Conservation (phyloP, 37 sponge, comb jelly and placozoan species). For the Oopsacas minuta region DNA sequence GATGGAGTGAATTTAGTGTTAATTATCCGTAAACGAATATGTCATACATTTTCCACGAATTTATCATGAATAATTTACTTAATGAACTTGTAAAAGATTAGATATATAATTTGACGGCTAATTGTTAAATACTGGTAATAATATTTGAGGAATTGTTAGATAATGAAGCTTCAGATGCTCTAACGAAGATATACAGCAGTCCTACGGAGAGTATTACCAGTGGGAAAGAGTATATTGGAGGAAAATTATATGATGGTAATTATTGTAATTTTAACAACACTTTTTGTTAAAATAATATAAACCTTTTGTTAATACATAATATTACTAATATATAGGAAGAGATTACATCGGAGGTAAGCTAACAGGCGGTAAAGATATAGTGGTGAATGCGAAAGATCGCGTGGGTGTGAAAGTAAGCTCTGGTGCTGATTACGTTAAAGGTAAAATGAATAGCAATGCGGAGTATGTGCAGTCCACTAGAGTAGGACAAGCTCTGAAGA, state of each 20-base stretch:
- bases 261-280: too few species aligned
- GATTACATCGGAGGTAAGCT: not conserved
- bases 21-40: not conserved
- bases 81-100: not conserved
- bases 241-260: not conserved
- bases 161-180: not conserved
- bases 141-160: too few species aligned
- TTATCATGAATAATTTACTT: not conserved
- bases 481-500: not conserved
- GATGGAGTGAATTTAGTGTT: too few species aligned
- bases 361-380: not conserved
- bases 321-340: too few species aligned
- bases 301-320: too few species aligned
- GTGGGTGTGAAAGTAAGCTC: not conserved
- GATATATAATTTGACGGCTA: too few species aligned
- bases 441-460: not conserved
- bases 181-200: not conserved
- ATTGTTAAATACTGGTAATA: too few species aligned
- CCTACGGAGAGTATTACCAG: not conserved
- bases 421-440: not conserved
- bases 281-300: too few species aligned
- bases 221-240: not conserved
- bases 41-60: not conserved
- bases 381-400: not conserved
- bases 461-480: slow-evolving; percentile 1